Evolutionary conservation across 2,888 invertebrate genomes (phyloP).

Genomic region (Himalopsyche kuldschensis): DNA sequence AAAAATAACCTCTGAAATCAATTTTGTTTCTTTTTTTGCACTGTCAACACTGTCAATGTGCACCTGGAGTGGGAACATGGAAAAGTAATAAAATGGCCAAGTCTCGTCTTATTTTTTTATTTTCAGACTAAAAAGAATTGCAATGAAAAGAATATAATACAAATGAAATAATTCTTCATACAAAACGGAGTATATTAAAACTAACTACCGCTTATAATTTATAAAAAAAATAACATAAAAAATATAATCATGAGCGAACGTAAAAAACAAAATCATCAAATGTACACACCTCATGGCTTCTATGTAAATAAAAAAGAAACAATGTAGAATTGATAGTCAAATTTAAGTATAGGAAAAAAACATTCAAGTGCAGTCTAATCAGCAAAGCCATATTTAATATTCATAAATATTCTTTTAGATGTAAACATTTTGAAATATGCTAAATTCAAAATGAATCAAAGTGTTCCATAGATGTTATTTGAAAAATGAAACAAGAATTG

Average conservation of each 20-base stretch:
- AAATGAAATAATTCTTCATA: constrained; percentile 28
- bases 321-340: neutral
- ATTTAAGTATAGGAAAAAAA: constrained; percentile 10
- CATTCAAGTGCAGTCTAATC: constrained; percentile 9
- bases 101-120: constrained; percentile 27
- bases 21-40: neutral
- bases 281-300: neutral
- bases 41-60: neutral
- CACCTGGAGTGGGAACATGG: neutral
- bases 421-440: neutral
- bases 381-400: neutral
- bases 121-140: constrained; percentile 36
- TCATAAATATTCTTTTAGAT: neutral
- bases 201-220: constrained; percentile 22
- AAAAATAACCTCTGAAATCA: neutral
- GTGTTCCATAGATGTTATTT: too few relatives aligned
- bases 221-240: constrained; percentile 19
- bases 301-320: neutral
- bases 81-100: constrained; percentile 9
- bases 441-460: too few relatives aligned
- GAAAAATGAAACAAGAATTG: too few relatives aligned
- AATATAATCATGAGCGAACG: constrained; percentile 2
- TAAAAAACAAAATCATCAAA: constrained; percentile 5
- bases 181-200: constrained; percentile 28
- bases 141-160: constrained; percentile 33